Conservation (phyloP, 2,888 invertebrate species). For the Stenurella melanura region DNA sequence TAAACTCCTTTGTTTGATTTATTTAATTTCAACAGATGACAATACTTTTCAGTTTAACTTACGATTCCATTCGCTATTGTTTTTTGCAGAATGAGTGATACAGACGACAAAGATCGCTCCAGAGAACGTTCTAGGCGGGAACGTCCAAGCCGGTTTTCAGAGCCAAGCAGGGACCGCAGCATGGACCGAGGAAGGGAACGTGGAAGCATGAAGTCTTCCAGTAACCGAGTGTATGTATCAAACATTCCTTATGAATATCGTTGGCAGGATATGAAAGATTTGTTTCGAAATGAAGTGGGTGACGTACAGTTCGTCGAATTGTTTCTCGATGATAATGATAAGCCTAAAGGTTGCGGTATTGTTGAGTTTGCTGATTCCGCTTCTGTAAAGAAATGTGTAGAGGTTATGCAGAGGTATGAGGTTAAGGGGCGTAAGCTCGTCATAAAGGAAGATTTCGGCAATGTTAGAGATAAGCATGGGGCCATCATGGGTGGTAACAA, state of each 20-base stretch:
- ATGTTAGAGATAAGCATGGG: conserved; percentile 83
- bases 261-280: conserved; percentile 98
- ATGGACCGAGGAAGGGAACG: conserved; percentile 70
- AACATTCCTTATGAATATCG: conserved; percentile 98
- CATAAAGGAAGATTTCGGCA: conserved; percentile 89
- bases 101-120: conserved; percentile 49
- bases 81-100: conserved; percentile 50
- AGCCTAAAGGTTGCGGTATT: conserved; percentile 95
- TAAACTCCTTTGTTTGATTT: no score
- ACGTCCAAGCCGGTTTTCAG: conserved; percentile 76
- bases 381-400: conserved; percentile 86
- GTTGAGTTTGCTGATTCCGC: conserved; percentile 89
- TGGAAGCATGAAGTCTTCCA: conserved; percentile 73
- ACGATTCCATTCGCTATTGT: background rate
- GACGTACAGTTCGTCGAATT: conserved; percentile 96
- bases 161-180: conserved; percentile 70
- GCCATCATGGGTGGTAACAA: conserved; percentile 69
- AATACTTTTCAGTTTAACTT: no score
- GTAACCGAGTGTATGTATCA: conserved; percentile 86
- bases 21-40: no score
- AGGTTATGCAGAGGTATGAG: conserved; percentile 95
- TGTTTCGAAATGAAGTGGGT: conserved; percentile 92
- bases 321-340: conserved; percentile 94
- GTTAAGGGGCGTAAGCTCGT: conserved; percentile 94
- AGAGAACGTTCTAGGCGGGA: conserved; percentile 54